phyloP scores from a whole-genome alignment of 2,888 invertebrate genomes.

The Morinoia aosen region DNA sequence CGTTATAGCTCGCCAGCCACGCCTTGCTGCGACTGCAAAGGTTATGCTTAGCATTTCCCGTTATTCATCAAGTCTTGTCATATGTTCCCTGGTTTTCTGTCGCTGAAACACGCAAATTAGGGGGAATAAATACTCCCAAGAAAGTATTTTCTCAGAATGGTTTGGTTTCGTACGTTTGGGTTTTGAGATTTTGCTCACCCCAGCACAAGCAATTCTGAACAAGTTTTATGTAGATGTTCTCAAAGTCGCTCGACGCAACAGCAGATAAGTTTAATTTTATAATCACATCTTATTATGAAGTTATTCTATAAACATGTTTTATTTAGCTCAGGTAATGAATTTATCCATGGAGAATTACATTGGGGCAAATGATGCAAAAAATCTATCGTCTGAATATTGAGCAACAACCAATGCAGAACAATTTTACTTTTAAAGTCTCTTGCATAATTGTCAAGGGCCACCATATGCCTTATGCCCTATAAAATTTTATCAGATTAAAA shows the following conservation, averaged over 20 bases:
- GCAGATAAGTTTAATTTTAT: background rate
- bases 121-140: background rate
- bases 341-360: no score
- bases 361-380: no score
- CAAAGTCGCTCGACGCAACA: background rate
- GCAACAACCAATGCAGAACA: no score
- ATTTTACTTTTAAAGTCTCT: no score
- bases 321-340: background rate
- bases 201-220: background rate
- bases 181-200: background rate
- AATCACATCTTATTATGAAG: background rate
- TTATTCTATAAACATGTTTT: background rate
- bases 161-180: background rate
- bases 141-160: background rate
- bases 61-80: conserved; percentile 18
- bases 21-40: background rate
- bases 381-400: no score
- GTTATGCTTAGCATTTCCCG: background rate
- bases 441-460: no score
- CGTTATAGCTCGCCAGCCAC: background rate
- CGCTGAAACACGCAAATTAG: conserved; percentile 4
- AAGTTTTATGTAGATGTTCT: background rate
- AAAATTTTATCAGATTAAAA: no score
- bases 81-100: background rate
- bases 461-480: no score